Evolutionary conservation across 2,797 vertebrate species (phyloP).

Genomic region (Channallabes apus): DNA sequence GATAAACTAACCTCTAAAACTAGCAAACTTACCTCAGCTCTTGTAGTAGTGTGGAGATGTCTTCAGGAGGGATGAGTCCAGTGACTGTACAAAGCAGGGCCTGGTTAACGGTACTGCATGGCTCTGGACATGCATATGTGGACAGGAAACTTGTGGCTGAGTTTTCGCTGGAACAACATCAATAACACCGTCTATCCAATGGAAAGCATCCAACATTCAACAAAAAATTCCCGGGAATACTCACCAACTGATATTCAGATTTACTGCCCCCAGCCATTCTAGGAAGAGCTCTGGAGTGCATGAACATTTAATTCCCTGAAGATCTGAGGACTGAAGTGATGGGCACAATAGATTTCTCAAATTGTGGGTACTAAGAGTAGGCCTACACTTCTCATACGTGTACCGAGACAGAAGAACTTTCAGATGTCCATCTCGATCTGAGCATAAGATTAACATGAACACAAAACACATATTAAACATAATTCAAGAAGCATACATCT

Average conservation of each 20-base stretch:
- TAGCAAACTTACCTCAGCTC: conserved; percentile 75
- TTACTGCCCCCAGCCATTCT: conserved; percentile 88
- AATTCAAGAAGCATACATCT: neutral
- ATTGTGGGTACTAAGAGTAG: conserved; percentile 65
- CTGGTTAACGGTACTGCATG: conserved; percentile 60
- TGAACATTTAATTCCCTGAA: conserved; percentile 66
- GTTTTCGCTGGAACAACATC: conserved; percentile 74
- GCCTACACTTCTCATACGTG: conserved; percentile 74
- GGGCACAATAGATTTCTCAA: conserved; percentile 76
- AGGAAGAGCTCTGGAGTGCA: conserved; percentile 78
- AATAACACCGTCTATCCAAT: conserved; percentile 26
- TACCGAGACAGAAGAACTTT: conserved; percentile 79
- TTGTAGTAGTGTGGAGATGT: conserved; percentile 76
- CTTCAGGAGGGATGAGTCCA: conserved; percentile 84
- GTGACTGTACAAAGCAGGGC: conserved; percentile 78
- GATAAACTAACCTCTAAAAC: neutral
- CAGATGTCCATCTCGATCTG: conserved; percentile 66
- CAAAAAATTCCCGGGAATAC: conserved; percentile 50
- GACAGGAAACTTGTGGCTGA: conserved; percentile 81
- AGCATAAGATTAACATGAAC: conserved; percentile 51
- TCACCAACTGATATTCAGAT: conserved; percentile 74
- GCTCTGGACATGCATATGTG: conserved; percentile 81
- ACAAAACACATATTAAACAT: neutral
- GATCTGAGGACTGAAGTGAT: conserved; percentile 64
- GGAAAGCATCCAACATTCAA: neutral